Evolutionary conservation across 2,113 vertebrate genomes (phyloP).

Genomic region (Dinomys branickii): DNA sequence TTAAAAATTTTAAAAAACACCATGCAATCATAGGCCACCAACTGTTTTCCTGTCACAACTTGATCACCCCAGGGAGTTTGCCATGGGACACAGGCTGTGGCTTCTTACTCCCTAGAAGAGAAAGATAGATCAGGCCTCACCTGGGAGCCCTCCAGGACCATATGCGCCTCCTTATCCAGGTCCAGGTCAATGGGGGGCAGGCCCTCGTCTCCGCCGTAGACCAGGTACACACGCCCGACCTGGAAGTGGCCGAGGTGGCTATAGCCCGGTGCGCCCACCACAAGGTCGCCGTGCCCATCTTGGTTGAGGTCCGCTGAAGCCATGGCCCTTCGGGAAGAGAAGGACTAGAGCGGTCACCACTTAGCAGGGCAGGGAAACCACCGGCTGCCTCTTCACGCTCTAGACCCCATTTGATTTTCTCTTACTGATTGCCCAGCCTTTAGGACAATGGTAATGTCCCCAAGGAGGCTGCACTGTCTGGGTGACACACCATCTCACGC

Average conservation of each 20-base stretch:
- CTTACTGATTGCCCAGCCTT: neutral
- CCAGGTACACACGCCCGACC: constrained; percentile 85
- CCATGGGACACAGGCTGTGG: neutral
- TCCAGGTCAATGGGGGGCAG: constrained; percentile 84
- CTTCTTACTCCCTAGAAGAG: neutral
- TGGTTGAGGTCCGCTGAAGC: constrained; percentile 86
- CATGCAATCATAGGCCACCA: neutral
- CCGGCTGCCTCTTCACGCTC: neutral
- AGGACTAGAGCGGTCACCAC: neutral
- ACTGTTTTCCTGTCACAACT: neutral
- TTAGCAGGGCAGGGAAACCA: neutral
- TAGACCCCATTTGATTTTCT: neutral
- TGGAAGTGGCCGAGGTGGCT: constrained; percentile 83
- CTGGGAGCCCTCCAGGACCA: constrained; percentile 84
- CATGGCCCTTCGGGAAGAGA: constrained; percentile 81
- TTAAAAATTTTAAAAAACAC: neutral
- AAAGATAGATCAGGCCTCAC: constrained; percentile 62
- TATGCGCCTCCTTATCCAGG: constrained; percentile 84
- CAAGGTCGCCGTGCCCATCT: constrained; percentile 85
- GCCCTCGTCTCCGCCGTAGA: constrained; percentile 84
- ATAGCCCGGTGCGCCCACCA: constrained; percentile 87
- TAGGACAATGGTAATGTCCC: rapidly evolving
- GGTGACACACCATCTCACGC: neutral
- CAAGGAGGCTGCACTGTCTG: neutral
- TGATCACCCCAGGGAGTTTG: neutral